Base-by-base conservation (phyloP, 2,113 vertebrate species). In the Phoxinus phoxinus region DNA sequence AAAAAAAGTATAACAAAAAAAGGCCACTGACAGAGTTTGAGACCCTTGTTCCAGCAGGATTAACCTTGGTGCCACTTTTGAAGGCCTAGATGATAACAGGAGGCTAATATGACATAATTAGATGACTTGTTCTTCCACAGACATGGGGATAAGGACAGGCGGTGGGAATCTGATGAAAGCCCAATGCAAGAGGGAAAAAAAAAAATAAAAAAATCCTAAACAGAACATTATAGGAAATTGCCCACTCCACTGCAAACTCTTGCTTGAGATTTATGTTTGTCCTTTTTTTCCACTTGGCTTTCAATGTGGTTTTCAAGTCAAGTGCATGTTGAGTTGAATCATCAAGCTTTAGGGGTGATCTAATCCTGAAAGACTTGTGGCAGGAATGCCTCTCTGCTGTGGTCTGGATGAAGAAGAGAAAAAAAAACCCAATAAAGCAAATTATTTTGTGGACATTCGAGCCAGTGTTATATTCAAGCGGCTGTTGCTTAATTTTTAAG, bases 41-140 rank as follows among this genome's bases (percentile, higher is more conserved):
- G 48, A 51, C 48, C 4, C 17, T 6, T 51, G 15, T 51, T 51
- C 48, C 48, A 53, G 90, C 46, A 17, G 90, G 91, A 94, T 94
- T 94, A 94, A 94, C 92, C 93, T 91, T 90, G 89, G 87, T 90
- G 90, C 89, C 92, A 94, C 92, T 92, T 95, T 93, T 94, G 90
- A 94, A 91, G 90, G 82, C 90, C 84, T 78, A 93, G 89, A 92
- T 92, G 92, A 91, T 90, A 91, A 86, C n/a, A 81, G 81, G 89
- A 92, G 88, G 90, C 92, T 95, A 72, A 72, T 12, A 23, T 94
- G 92, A 89, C 89, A 90, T 94, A 95, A 95, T 92, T 92, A 94
- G 94, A 92, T 91, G 90, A 92, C 92, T 87, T 90, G 87, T 93
- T 92, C 89, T 88, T 35, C 41, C 41, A 46, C 1, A 21, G 61